Base-by-base conservation (phyloP, 2,888 invertebrate genomes). In the Dione juno region DNA sequence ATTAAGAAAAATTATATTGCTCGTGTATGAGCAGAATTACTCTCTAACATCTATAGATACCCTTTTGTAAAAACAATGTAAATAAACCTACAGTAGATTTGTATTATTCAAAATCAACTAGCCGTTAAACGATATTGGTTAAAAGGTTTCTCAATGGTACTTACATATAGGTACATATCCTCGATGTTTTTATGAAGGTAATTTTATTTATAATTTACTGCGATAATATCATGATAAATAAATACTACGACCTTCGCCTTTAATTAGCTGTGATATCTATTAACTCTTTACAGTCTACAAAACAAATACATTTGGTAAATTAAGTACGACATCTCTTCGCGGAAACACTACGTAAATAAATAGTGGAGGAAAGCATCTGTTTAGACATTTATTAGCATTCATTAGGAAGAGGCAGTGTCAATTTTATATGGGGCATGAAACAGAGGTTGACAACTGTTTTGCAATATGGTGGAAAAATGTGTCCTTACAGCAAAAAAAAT, bases 371-470 rank as follows among this genome's bases (percentile, higher is more conserved):
- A 45, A 43, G 1, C 7, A 45, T 45, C 21, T 45, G 16, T 61
- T 61, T 61, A 45, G 16, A 61, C 45, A 45, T 43, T 45, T 61
- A 61, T 61, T 61, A 61, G n/a, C n/a, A 35, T 45, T n/a, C n/a
- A 45, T 61, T 28, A 45, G 45, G 45, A 28, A 7, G 1, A 10
- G 28, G 10, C 16, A 16, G 10, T 57, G 57, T 43, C 6, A 58
- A 19, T 40, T 40, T 14, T 21, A 21, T 41, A 21, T 41, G 21
- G 21, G 21, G 8, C 21, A 8, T 21, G 3, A 41, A 50, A 50
- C 11, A 50, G 50, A 50, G 21, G 21, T 6, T 7, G 35, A 35
- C 35, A 35, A n/a, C 45, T n/a, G n/a, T 48, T 28, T n/a, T 28
- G 5, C 28, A 28, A 28, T 28, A 28, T 28, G 5, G 28, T 28